These are phyloP conservation scores for Mustela nigripes DNA, from an alignment of 2,113 vertebrate species.

Conservation along the genomic window DNA sequence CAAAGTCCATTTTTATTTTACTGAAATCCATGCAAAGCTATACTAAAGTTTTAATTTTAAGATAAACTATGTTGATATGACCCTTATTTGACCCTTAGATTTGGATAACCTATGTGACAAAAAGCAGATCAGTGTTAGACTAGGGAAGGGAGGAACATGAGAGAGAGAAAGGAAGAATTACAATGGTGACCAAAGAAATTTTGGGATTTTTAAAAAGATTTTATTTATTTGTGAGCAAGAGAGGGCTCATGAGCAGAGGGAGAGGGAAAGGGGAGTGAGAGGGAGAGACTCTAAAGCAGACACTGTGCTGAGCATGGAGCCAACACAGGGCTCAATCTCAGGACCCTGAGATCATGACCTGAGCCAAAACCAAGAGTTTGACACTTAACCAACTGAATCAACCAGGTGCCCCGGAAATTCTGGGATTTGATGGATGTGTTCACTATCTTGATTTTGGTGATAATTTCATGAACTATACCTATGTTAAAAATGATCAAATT, in stretches of 20 bases:
- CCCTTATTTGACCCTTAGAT: not conserved
- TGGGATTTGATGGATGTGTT: not conserved
- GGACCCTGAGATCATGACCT: not conserved
- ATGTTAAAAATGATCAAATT: not conserved
- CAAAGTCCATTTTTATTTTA: conserved; percentile 25
- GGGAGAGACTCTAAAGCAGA: not conserved
- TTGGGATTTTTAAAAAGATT: not conserved
- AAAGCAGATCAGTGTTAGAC: not conserved
- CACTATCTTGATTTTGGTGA: conserved; percentile 1
- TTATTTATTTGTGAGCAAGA: not conserved
- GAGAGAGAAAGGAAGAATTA: not conserved
- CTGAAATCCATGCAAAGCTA: not conserved
- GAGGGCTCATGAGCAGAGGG: not conserved
- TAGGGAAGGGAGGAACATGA: not conserved
- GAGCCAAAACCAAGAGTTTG: not conserved
- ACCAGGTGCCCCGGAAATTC: not conserved
- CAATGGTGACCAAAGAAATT: not conserved
- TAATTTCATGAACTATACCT: not conserved
- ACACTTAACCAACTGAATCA: not conserved
- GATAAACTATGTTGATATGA: not conserved
- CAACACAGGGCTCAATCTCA: not conserved
- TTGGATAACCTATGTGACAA: not conserved
- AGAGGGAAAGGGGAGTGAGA: not conserved
- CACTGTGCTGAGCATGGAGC: not conserved
- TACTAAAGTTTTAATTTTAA: not conserved